These are phyloP conservation scores for Copidosoma floridanum DNA, from an alignment of 1,140 invertebrate genomes.

Conservation along the genomic window DNA sequence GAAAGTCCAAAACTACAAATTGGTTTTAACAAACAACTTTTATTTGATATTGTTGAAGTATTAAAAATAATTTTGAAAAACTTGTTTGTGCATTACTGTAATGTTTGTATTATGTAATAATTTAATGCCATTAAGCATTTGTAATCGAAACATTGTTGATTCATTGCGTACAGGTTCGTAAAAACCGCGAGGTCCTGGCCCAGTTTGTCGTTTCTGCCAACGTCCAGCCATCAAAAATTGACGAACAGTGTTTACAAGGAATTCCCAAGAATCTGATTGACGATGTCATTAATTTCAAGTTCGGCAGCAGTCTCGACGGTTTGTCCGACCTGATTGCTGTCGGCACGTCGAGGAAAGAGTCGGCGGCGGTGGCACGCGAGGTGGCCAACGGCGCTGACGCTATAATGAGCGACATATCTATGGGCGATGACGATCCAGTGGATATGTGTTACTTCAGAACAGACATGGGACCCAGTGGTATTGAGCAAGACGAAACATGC, in stretches of 20 bases:
- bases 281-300: slow-evolving; percentile 56
- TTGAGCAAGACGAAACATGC: slow-evolving; percentile 22
- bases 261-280: slow-evolving; percentile 53
- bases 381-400: slow-evolving; percentile 27
- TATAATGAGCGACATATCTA: slow-evolving; percentile 62
- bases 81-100: too few species aligned
- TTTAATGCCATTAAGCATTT: too few species aligned
- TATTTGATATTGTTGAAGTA: too few species aligned
- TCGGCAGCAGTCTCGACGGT: slow-evolving; percentile 48
- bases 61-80: too few species aligned
- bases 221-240: slow-evolving; percentile 53
- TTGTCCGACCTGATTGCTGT: slow-evolving; percentile 47
- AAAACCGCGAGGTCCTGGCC: slow-evolving; percentile 52
- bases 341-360: slow-evolving; percentile 7
- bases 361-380: slow-evolving; percentile 20
- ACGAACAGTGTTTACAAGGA: slow-evolving; percentile 52
- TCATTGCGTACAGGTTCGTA: slow-evolving; percentile 42
- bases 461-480: slow-evolving; percentile 45
- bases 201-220: slow-evolving; percentile 55
- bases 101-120: too few species aligned
- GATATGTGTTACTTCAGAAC: slow-evolving; percentile 63
- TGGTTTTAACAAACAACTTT: too few species aligned
- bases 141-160: too few species aligned
- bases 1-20: too few species aligned
- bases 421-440: slow-evolving; percentile 67